Base-by-base conservation (phyloP, 1,140 invertebrate genomes). In the Sesamia nonagrioides region DNA sequence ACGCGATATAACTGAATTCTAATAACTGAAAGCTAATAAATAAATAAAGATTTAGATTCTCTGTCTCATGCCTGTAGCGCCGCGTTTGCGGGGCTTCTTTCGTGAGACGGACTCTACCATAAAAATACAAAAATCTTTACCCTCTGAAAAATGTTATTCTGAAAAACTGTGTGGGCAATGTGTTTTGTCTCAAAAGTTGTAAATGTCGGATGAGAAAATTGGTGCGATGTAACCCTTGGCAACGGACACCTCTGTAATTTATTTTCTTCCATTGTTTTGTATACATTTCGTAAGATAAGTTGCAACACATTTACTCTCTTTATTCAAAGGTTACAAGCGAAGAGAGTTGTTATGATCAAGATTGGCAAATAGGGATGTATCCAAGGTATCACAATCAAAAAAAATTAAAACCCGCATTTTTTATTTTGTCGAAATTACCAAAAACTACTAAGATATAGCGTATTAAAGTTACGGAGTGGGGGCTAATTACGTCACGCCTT, bases 141-240 rank as follows among this genome's bases (percentile, higher is more conserved):
- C 1, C 33, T n/a, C 15, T 37, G 6, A 17, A 33, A 7, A 61
- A 61, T 37, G 58, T 37, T 7, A 6, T 6, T 40, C 37, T 40
- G 37, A 37, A 61, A 61, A 61, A 61, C 6, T 37, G 2, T n/a
- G 15, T 8, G 37, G 9, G 42, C 63, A 15, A 48, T 33, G 17
- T 68, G 40, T 68, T 68, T 68, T 68, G 63, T 48, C 42, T 48
- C 18, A 48, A 68, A 68, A 45, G 40, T 68, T 68, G 63, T 68
- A 45, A 68, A 68, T 7, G 63, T 68, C 42, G 17, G 63, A 18
- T 18, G 17, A 18, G 63, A 21, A 48, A 68, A 68, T 68, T 68
- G 63, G 33, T 68, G n/a, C 63, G 40, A 21, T 68, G 63, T 48
- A 48, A 45, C 21, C 63, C 40, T 68, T 68, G 63, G 18, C 33